Percentiles rank a stretch among this genome's conserved stretches.
These are phyloP conservation scores for Hydraecia micacea DNA, from an alignment of 2,888 invertebrate genomes.

Conservation along the genomic window DNA sequence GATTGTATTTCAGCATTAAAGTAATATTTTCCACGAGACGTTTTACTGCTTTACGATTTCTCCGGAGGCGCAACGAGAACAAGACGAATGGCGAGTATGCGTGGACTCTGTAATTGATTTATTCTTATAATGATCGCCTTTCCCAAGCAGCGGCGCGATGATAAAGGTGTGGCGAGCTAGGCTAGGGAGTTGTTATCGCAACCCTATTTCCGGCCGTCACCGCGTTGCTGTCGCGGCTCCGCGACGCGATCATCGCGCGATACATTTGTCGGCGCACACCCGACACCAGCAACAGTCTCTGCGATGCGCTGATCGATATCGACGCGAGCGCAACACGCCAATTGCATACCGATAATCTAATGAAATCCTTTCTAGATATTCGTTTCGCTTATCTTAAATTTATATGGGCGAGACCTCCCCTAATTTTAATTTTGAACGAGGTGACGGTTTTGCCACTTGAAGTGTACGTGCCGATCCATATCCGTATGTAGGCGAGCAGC, in stretches of 20 bases:
- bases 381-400: slow-evolving; percentile 54
- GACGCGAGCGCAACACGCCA: slow-evolving; percentile 79
- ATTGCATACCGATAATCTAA: slow-evolving; percentile 86
- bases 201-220: slow-evolving; percentile 89
- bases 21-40: slow-evolving; percentile 67
- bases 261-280: slow-evolving; percentile 88
- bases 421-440: slow-evolving; percentile 72
- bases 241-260: slow-evolving; percentile 86
- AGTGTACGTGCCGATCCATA: slow-evolving; percentile 80
- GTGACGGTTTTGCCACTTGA: slow-evolving; percentile 82
- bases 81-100: slow-evolving; percentile 72
- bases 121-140: slow-evolving; percentile 87
- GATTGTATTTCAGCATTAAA: slow-evolving; percentile 68
- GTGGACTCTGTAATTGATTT: slow-evolving; percentile 83
- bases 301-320: slow-evolving; percentile 83
- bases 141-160: slow-evolving; percentile 84
- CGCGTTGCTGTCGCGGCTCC: slow-evolving; percentile 78
- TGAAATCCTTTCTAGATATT: slow-evolving; percentile 78
- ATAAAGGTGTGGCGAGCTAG: slow-evolving; percentile 84
- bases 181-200: slow-evolving; percentile 88
- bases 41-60: slow-evolving; percentile 76
- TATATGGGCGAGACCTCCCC: slow-evolving; percentile 61
- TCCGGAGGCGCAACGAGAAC: slow-evolving; percentile 69
- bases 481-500: slow-evolving; percentile 79
- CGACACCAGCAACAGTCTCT: slow-evolving; percentile 74